Percentiles rank a stretch among this genome's conserved stretches.
phyloP scores from a whole-genome alignment of 1,140 invertebrate species.

The Caenorhabditis brenneri region DNA sequence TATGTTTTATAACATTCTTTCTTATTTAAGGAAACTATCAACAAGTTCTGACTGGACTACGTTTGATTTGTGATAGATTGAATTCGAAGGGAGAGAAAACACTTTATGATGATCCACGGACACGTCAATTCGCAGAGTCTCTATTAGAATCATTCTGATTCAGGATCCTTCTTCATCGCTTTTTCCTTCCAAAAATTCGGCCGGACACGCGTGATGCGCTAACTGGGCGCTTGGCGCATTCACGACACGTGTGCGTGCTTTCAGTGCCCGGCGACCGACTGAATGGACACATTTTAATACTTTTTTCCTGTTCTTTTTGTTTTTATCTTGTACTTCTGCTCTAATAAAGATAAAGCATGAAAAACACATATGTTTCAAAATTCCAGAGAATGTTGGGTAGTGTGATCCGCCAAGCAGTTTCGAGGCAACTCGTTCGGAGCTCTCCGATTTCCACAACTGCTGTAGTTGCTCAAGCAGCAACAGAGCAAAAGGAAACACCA shows the following conservation, averaged over 20 bases:
- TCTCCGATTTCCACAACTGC: background rate
- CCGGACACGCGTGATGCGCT: background rate
- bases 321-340: background rate
- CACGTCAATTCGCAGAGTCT: constrained; percentile 15
- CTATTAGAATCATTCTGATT: background rate
- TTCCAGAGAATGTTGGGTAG: constrained; percentile 40
- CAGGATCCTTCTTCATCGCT: background rate
- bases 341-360: too few relatives aligned
- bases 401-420: constrained; percentile 26
- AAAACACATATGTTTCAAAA: too few relatives aligned
- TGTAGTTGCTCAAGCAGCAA: background rate
- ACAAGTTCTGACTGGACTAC: background rate
- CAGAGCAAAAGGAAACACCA: background rate
- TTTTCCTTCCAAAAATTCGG: background rate
- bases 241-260: background rate
- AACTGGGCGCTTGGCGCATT: background rate
- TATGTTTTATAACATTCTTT: background rate
- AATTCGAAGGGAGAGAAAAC: background rate
- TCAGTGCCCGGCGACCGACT: background rate
- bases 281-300: background rate
- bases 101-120: background rate
- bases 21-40: background rate
- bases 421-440: background rate
- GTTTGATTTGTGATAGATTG: background rate
- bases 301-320: background rate